Percentiles rank a stretch among this genome's conserved stretches.
phyloP scores from a whole-genome alignment of 2,113 vertebrate genomes.

The Callospermophilus lateralis region DNA sequence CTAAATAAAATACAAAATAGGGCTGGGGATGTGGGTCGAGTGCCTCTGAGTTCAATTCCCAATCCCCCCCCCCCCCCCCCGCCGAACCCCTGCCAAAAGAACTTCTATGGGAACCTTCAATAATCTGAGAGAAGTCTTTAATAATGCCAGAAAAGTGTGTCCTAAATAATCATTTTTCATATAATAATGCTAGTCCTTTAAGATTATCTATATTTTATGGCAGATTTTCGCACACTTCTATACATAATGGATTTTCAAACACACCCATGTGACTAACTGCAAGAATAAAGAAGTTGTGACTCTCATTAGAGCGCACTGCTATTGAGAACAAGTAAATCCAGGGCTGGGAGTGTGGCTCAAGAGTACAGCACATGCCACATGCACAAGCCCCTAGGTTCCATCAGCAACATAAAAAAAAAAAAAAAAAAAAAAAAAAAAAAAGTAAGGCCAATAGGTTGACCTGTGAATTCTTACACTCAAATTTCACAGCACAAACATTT shows the following conservation, averaged over 20 bases:
- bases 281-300: not conserved
- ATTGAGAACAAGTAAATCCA: slow-evolving; percentile 25
- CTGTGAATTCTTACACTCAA: slow-evolving; percentile 42
- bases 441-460: not conserved
- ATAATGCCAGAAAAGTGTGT: not conserved
- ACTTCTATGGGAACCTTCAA: not conserved
- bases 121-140: not conserved
- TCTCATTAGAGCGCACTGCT: not conserved
- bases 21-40: too few species aligned
- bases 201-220: slow-evolving; percentile 28
- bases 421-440: not conserved
- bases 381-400: not conserved
- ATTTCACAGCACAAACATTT: not conserved
- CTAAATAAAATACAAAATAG: too few species aligned
- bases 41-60: too few species aligned
- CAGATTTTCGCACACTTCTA: slow-evolving; percentile 9
- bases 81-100: too few species aligned
- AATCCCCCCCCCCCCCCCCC: too few species aligned
- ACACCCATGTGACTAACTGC: not conserved
- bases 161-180: slow-evolving; percentile 47
- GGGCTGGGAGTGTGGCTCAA: not conserved
- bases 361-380: not conserved
- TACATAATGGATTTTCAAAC: not conserved
- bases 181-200: slow-evolving; percentile 9
- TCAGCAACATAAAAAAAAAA: not conserved